Evolutionary conservation across 53 echinoderm and acorn worm species (phyloP).

Genomic region (Crossaster papposus): DNA sequence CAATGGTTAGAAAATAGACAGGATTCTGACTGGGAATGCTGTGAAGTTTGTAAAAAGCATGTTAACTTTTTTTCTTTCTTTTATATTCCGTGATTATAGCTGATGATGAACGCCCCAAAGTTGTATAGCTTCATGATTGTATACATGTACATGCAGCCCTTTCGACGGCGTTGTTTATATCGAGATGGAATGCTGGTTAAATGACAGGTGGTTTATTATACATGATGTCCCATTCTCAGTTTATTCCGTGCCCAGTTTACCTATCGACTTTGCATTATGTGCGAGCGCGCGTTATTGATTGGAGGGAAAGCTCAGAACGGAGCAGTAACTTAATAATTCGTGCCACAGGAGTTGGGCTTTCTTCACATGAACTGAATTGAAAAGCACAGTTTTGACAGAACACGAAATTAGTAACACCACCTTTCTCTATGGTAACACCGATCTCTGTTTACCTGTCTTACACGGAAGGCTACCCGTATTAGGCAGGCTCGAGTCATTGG

Average conservation of each 20-base stretch:
- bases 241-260: not conserved
- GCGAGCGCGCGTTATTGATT: not conserved
- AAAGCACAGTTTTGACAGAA: no score
- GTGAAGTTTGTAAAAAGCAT: slow-evolving; percentile 26
- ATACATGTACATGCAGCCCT: no score
- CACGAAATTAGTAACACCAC: no score
- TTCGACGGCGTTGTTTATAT: not conserved
- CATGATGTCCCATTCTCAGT: not conserved
- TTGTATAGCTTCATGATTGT: no score
- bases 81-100: not conserved
- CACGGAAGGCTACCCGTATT: no score
- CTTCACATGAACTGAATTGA: no score
- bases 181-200: not conserved
- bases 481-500: not conserved
- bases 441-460: no score
- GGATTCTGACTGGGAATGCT: slow-evolving; percentile 32
- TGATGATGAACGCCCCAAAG: slow-evolving; percentile 11
- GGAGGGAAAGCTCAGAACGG: not conserved
- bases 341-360: no score
- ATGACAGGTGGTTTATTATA: slow-evolving; percentile 30
- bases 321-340: not conserved
- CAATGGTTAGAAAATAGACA: slow-evolving; percentile 28
- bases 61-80: not conserved
- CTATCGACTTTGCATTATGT: not conserved
- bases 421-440: no score